A percentile compares a stretch with the other conserved stretches of the same genome.
Evolutionary conservation across 2,888 invertebrate species (phyloP).

Genomic region (Clepsis dumicolana): DNA sequence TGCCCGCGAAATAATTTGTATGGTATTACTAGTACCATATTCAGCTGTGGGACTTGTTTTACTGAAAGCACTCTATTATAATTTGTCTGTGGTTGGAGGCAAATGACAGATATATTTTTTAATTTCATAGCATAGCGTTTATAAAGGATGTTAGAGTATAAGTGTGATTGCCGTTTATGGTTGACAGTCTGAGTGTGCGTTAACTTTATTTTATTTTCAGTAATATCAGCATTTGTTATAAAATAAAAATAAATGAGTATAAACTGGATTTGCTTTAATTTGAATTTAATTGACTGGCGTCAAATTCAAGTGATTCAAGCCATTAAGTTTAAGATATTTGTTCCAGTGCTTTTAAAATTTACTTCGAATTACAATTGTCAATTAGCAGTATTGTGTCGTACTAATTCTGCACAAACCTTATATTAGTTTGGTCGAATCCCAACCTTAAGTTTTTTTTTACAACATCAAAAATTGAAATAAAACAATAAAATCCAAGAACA

Average conservation of each 20-base stretch:
- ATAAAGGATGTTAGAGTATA: not conserved
- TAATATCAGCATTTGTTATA: not conserved
- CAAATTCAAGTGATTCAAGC: not conserved
- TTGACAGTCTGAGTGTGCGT: not conserved
- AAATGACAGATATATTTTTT: not conserved
- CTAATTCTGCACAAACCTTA: not conserved
- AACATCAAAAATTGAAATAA: constrained; percentile 7
- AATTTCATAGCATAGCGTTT: not conserved
- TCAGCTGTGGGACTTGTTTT: no score
- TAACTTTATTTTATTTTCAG: not conserved
- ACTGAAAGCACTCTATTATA: no score
- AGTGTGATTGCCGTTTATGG: not conserved
- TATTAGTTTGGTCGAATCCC: not conserved
- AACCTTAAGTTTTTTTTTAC: not conserved
- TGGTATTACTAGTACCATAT: no score
- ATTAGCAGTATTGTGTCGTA: not conserved
- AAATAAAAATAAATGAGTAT: not conserved
- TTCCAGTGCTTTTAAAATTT: not conserved
- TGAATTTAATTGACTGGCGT: not conserved
- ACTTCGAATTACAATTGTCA: not conserved
- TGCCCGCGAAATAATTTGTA: no score
- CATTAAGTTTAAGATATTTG: not conserved
- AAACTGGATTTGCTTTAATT: not conserved
- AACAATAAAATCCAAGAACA: not conserved
- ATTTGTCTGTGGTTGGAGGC: no score